Evolutionary conservation across 2,888 invertebrate species (phyloP), one percentile per base, ranked within the genome.

Genomic region (Caenorhabditis wallacei): DNA sequence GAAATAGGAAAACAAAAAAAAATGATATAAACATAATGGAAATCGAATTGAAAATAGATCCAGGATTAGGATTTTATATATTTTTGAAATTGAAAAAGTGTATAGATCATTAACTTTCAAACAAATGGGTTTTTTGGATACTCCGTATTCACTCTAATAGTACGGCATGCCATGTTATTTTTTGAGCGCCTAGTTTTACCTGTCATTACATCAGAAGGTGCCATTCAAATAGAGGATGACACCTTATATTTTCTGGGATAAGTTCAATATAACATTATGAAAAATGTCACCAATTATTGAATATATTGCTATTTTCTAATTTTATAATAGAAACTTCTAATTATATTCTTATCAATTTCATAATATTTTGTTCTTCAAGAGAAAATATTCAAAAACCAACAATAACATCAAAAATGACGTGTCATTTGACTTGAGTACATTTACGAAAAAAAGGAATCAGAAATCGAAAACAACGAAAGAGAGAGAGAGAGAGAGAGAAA

Each of bases 401-500:
- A 61, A 40, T 35, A 8, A 18, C 18, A 57, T 37, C 43, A 61
- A 18, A 18, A 4, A 61, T 61, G 61, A 61, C 61, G 61, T 61
- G 61, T 43, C 46, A 18, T 48, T 40, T 11, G 40, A 40, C 40
- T 40, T 13, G 20, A 40, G 61, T 61, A 61, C 46, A 61, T 43
- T 26, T 5, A 61, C 18, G 46, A 16, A 22, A 63, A 30, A 30
- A 30, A 30, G 30, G 30, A 30, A 63, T 8, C 43, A 46, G 46
- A 63, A 43, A 59, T 20, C 24, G 64, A 64, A 64, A 59, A 59
- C 37, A 59, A 56, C 43, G 1, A 61, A 1, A n/a, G 20, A 40
- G n/a, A 53, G 48, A 24, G 53, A 40, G 10, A 20, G 22, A 40
- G 53, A 54, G 16, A 18, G n/a, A 26, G 40, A 40, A 13, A 40